Percentiles rank a stretch among this genome's conserved stretches.
Conservation (phyloP, 2,888 invertebrate genomes). For the Esperia sulphurella region DNA sequence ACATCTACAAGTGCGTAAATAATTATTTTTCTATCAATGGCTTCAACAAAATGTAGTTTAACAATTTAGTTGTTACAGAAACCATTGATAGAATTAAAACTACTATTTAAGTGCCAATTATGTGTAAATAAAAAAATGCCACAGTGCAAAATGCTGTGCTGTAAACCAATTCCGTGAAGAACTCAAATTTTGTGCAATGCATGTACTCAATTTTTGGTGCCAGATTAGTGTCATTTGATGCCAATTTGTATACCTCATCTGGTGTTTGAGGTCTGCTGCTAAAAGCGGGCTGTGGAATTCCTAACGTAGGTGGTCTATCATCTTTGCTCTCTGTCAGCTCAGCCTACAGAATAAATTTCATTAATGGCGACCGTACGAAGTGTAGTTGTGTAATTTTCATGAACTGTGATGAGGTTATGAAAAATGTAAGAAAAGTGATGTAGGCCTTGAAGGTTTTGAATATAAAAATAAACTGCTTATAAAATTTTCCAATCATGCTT, state of each 20-base stretch:
- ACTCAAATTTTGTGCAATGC: slow-evolving; percentile 1
- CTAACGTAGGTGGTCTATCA: slow-evolving; percentile 55
- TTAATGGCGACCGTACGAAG: slow-evolving; percentile 64
- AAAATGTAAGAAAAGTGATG: neutral
- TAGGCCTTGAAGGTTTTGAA: neutral
- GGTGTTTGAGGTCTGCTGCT: slow-evolving; percentile 52
- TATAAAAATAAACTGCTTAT: slow-evolving; percentile 13
- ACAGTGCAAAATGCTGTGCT: neutral
- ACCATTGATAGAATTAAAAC: neutral
- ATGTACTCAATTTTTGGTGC: slow-evolving; percentile 10
- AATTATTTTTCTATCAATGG: neutral
- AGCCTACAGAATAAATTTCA: slow-evolving; percentile 66
- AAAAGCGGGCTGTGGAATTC: slow-evolving; percentile 48
- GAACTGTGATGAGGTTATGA: slow-evolving; percentile 1
- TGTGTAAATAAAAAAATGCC: neutral
- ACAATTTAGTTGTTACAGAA: neutral
- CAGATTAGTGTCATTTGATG: slow-evolving; percentile 25
- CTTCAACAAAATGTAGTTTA: neutral
- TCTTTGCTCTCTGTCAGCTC: slow-evolving; percentile 54
- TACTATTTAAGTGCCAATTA: neutral
- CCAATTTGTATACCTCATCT: slow-evolving; percentile 62
- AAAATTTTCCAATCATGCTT: slow-evolving; percentile 16
- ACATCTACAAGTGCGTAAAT: neutral
- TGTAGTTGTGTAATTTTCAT: slow-evolving; percentile 10
- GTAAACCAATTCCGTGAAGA: neutral